Conservation (phyloP, 2,797 vertebrate species). For the Trematomus bernacchii region DNA sequence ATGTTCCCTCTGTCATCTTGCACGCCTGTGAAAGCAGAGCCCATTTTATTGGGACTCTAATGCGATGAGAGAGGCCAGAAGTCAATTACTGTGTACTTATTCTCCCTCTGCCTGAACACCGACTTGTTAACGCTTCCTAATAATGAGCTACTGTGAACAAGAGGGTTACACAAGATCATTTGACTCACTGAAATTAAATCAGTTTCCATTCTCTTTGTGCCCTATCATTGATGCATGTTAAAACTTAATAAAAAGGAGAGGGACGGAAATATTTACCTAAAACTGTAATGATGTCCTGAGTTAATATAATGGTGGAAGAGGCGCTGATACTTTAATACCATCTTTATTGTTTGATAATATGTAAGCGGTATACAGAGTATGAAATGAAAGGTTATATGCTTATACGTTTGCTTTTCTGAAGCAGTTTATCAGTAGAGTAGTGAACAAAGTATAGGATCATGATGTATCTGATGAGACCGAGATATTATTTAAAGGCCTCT, state of each 20-base stretch:
- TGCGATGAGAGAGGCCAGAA: slow-evolving; percentile 75
- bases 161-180: slow-evolving; percentile 51
- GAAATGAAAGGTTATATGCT: slow-evolving; percentile 1
- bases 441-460: neutral
- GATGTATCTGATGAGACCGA: neutral
- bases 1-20: slow-evolving; percentile 58
- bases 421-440: neutral
- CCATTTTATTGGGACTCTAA: slow-evolving; percentile 73
- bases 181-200: slow-evolving; percentile 59
- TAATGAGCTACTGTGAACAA: slow-evolving; percentile 72
- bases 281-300: slow-evolving; percentile 35
- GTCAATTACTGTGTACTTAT: slow-evolving; percentile 83
- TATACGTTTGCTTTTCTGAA: slow-evolving; percentile 9
- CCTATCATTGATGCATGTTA: slow-evolving; percentile 27
- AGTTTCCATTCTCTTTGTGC: slow-evolving; percentile 53
- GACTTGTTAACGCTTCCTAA: slow-evolving; percentile 80
- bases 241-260: slow-evolving; percentile 48
- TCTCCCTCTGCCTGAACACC: slow-evolving; percentile 68
- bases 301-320: slow-evolving; percentile 19
- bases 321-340: neutral
- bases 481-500: neutral
- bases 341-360: slow-evolving; percentile 23
- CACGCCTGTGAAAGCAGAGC: slow-evolving; percentile 68
- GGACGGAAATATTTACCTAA: slow-evolving; percentile 33
- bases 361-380: neutral